Evolutionary conservation across 2,888 invertebrate genomes (phyloP).

Genomic region (Papilio demoleus): DNA sequence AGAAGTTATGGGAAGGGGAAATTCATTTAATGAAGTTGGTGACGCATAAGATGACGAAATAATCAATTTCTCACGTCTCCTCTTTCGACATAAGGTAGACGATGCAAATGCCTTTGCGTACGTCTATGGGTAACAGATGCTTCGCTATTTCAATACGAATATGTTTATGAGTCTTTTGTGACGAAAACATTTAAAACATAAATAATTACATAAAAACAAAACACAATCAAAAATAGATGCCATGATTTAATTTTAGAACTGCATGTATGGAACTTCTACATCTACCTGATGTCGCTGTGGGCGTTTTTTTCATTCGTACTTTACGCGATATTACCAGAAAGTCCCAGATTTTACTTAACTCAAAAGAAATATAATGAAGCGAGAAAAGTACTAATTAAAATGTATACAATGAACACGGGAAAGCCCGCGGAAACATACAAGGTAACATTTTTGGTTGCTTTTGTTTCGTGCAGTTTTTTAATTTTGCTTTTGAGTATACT

Average conservation of each 20-base stretch:
- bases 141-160: too few species aligned
- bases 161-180: too few species aligned
- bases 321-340: conserved; percentile 66
- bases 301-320: conserved; percentile 57
- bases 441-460: conserved; percentile 53
- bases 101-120: too few species aligned
- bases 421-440: conserved; percentile 64
- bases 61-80: too few species aligned
- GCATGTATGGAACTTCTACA: conserved; percentile 72
- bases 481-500: background rate
- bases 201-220: too few species aligned
- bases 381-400: conserved; percentile 58
- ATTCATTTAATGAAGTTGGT: too few species aligned
- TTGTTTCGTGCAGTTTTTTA: background rate
- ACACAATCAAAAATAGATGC: too few species aligned
- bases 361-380: conserved; percentile 66
- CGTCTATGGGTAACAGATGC: too few species aligned
- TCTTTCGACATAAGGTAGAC: too few species aligned
- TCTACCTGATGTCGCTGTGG: conserved; percentile 65
- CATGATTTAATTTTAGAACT: conserved; percentile 61
- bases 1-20: too few species aligned
- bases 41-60: too few species aligned
- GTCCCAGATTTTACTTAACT: conserved; percentile 68
- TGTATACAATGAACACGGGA: conserved; percentile 65
- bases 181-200: too few species aligned